Percentiles rank a stretch among this genome's conserved stretches.
phyloP scores from a whole-genome alignment of 2,113 vertebrate genomes.

The Pygoscelis antarcticus region DNA sequence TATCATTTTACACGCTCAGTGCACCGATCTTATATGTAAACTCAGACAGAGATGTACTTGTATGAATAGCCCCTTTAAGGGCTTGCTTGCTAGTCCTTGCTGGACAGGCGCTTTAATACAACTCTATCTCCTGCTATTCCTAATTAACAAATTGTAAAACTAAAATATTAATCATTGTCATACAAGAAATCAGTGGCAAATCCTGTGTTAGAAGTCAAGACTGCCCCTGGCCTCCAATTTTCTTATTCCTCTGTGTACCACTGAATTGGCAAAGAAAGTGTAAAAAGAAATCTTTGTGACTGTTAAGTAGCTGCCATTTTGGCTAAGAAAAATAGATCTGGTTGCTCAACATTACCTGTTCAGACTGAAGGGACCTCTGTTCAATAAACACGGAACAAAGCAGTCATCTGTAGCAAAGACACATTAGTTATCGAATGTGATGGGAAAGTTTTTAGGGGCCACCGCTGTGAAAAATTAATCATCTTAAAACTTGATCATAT shows the following conservation, averaged over 20 bases:
- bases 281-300: not conserved
- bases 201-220: not conserved
- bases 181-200: not conserved
- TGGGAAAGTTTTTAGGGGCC: not conserved
- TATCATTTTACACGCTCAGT: not conserved
- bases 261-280: not conserved
- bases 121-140: not conserved
- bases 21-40: not conserved
- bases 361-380: not conserved
- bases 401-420: not conserved
- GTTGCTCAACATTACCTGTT: not conserved
- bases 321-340: not conserved
- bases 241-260: not conserved
- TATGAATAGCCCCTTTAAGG: not conserved
- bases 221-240: not conserved
- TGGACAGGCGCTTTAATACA: not conserved
- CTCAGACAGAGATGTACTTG: not conserved
- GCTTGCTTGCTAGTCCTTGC: not conserved
- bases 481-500: not conserved
- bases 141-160: not conserved
- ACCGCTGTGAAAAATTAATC: not conserved
- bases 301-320: not conserved
- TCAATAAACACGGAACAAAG: not conserved
- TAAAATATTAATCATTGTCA: not conserved
- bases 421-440: not conserved